Base-by-base conservation (phyloP, 2,113 vertebrate species). In the Indri indri region DNA sequence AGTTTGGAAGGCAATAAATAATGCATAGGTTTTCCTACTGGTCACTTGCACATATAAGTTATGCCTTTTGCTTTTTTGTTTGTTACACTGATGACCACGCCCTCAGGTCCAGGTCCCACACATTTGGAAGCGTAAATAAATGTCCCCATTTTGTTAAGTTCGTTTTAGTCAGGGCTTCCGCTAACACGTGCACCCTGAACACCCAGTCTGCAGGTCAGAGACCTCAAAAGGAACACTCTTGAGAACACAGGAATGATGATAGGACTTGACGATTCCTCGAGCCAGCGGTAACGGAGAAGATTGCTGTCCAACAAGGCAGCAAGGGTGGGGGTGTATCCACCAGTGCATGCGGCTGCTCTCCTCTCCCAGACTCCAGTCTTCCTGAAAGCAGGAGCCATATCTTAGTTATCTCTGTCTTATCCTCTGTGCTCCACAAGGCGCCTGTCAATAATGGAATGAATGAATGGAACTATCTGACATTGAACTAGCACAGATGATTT, bases 231-330 rank as follows among this genome's bases (percentile, higher is more conserved):
- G 37, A 63, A 25, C 17, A 13, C 7, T 14, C 4, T 47, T 3
- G 25, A 77, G 17, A 50, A 45, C 25, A 5, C 22, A 5, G 6
- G 6, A 0, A 18, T n/a, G 2, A 14, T 30, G n/a, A 32, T 9
- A 32, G 34, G 8, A 2, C 34, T 13, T 32, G 32, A 13, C 23
- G 11, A 1, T 8, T 11, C 3, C 8, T 13, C 0, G 1, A 42
- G 54, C 10, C 20, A 3, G 9, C 0, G 0, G 13, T 17, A 25
- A 17, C 1, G 4, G n/a, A 45, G 47, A 8, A 30, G 18, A 22
- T 37, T 59, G 25, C 52, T 52, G 11, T 2, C n/a, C 50, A 50
- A 47, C 8, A 27, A 14, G 25, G n/a, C 3, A 8, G 37, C 18
- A 5, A 37, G 10, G 3, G 11, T 10, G 37, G 50, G 32, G 10